phyloP scores from a whole-genome alignment of 2,113 vertebrate genomes.

The Cettia cetti region DNA sequence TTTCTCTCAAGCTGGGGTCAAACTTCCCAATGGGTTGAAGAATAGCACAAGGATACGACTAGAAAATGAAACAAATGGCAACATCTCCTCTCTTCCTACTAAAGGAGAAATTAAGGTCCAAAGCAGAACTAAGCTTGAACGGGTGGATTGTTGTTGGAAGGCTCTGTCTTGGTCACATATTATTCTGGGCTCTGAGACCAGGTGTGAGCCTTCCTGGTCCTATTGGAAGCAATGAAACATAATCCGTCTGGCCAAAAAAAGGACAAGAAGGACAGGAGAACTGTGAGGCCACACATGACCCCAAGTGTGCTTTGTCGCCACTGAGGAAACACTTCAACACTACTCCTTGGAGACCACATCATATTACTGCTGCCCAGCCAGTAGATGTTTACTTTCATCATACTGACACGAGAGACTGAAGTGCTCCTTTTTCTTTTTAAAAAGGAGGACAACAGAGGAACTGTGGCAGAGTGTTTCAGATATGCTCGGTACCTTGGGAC shows the following conservation, averaged over 20 bases:
- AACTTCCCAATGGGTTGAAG: not conserved
- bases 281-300: not conserved
- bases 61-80: not conserved
- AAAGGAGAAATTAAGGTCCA: not conserved
- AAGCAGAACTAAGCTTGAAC: not conserved
- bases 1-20: not conserved
- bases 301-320: not conserved
- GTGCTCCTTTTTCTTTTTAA: not conserved
- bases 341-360: not conserved
- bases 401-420: not conserved
- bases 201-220: not conserved
- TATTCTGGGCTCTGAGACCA: not conserved
- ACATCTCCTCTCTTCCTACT: not conserved
- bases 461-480: not conserved
- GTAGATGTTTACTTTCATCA: not conserved
- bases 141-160: not conserved
- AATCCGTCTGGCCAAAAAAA: not conserved
- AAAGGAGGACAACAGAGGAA: not conserved
- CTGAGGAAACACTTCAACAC: not conserved
- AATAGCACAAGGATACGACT: not conserved
- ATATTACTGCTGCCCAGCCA: not conserved
- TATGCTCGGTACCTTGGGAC: not conserved
- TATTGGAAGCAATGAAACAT: not conserved
- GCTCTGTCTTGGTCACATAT: not conserved
- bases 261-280: not conserved